Evolutionary conservation across 1,140 invertebrate species (phyloP).

Genomic region (Hypothenemus hampei): DNA sequence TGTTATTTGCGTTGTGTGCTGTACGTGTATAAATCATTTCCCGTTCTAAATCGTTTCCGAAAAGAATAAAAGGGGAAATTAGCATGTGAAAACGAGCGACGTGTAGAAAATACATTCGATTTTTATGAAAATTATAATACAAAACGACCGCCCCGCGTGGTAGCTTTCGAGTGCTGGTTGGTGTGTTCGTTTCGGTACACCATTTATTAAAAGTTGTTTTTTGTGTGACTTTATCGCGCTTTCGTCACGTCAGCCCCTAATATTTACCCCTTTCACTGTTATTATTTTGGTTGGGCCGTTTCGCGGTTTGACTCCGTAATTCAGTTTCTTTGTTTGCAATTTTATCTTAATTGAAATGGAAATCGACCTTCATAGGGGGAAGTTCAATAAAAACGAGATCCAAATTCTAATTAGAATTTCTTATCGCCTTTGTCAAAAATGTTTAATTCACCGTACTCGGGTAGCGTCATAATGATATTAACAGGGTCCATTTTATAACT

Average conservation of each 20-base stretch:
- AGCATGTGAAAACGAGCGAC: slow-evolving; percentile 3
- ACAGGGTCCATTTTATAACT: no score
- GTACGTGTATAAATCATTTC: slow-evolving; percentile 16
- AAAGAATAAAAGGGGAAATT: slow-evolving; percentile 10
- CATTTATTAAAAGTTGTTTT: slow-evolving; percentile 21
- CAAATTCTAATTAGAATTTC: no score
- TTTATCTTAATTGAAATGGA: slow-evolving; percentile 15
- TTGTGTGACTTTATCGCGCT: slow-evolving; percentile 14
- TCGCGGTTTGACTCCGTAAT: slow-evolving; percentile 4
- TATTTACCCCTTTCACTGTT: slow-evolving; percentile 11
- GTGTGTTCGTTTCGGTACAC: slow-evolving; percentile 6
- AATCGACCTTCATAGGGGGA: no score
- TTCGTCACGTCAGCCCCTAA: slow-evolving; percentile 11
- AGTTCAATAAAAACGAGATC: no score
- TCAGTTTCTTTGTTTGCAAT: slow-evolving; percentile 15
- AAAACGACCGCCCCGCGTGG: slow-evolving; percentile 2
- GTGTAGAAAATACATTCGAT: slow-evolving; percentile 1
- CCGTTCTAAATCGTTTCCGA: slow-evolving; percentile 5
- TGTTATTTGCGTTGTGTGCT: no score
- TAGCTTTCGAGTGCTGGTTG: no score
- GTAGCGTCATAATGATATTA: no score
- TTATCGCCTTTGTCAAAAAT: no score
- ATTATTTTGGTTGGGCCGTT: no score
- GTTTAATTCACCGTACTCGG: no score
- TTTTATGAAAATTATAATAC: slow-evolving; percentile 5